phyloP scores from a whole-genome alignment of 2,888 invertebrate genomes.

The Leptinotarsa peninsularis region DNA sequence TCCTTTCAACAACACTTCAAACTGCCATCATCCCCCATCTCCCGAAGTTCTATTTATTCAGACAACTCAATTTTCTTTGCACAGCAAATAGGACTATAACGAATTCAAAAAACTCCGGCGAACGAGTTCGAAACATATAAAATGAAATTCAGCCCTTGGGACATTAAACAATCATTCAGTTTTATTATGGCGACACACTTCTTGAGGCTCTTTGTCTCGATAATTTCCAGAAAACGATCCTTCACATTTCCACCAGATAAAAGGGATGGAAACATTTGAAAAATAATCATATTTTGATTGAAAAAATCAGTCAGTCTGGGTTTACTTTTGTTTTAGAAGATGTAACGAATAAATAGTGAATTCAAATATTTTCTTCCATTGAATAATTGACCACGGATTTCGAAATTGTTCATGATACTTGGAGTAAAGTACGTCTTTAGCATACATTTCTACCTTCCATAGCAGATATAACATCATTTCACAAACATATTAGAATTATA shows the following conservation, averaged over 20 bases:
- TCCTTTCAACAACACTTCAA: constrained; percentile 9
- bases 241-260: background rate
- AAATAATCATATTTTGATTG: no score
- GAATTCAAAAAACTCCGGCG: constrained; percentile 20
- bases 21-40: constrained; percentile 11
- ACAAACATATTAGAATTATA: no score
- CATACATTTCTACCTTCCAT: no score
- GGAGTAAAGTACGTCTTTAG: no score
- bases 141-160: constrained; percentile 38
- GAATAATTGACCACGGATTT: no score
- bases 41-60: constrained; percentile 19
- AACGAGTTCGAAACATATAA: constrained; percentile 33
- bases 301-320: no score
- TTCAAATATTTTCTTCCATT: no score
- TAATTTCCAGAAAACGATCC: constrained; percentile 2
- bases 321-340: no score
- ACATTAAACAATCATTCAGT: constrained; percentile 47
- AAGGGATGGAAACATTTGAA: no score
- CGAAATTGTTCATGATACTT: no score
- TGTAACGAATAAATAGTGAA: no score
- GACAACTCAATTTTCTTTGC: constrained; percentile 34
- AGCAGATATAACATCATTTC: no score
- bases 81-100: constrained; percentile 27
- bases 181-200: constrained; percentile 44
- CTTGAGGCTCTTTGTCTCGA: constrained; percentile 15